phyloP scores from a whole-genome alignment of 2,888 invertebrate species.

The Acanthopleura granulata region DNA sequence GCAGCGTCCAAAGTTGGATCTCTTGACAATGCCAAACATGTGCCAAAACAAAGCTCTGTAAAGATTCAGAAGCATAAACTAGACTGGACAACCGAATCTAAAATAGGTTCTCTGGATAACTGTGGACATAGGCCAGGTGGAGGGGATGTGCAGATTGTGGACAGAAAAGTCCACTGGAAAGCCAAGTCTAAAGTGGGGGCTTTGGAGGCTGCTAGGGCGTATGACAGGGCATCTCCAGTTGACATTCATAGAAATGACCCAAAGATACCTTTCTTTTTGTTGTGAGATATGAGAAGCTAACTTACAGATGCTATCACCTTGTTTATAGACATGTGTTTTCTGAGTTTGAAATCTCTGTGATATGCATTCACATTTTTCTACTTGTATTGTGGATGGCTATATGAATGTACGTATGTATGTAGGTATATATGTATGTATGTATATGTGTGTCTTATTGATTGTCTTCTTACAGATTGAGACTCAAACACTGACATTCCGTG shows the following conservation, averaged over 20 bases:
- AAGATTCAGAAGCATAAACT: constrained; percentile 14
- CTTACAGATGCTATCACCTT: too few relatives aligned
- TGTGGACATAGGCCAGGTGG: constrained; percentile 17
- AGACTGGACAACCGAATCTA: constrained; percentile 22
- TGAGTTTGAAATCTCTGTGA: neutral
- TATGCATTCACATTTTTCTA: neutral
- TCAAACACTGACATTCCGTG: constrained; percentile 51
- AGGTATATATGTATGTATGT: too few relatives aligned
- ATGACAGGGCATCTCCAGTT: neutral
- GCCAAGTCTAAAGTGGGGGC: constrained; percentile 17
- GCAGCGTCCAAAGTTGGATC: constrained; percentile 16
- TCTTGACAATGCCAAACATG: constrained; percentile 16
- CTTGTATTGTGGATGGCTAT: neutral
- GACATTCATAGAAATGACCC: neutral
- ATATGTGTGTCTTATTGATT: neutral
- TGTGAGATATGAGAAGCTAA: neutral
- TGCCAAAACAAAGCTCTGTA: neutral
- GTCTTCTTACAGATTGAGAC: constrained; percentile 54
- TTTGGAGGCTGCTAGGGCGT: constrained; percentile 8
- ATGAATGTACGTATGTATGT: too few relatives aligned
- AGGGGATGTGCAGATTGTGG: constrained; percentile 20
- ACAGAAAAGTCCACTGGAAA: constrained; percentile 19
- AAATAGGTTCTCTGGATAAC: constrained; percentile 23
- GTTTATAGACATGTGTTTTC: too few relatives aligned
- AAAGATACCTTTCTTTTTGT: neutral